A percentile compares a stretch with the other conserved stretches of the same genome.
phyloP scores from a whole-genome alignment of 2,888 invertebrate genomes.

The Watsonalla binaria region DNA sequence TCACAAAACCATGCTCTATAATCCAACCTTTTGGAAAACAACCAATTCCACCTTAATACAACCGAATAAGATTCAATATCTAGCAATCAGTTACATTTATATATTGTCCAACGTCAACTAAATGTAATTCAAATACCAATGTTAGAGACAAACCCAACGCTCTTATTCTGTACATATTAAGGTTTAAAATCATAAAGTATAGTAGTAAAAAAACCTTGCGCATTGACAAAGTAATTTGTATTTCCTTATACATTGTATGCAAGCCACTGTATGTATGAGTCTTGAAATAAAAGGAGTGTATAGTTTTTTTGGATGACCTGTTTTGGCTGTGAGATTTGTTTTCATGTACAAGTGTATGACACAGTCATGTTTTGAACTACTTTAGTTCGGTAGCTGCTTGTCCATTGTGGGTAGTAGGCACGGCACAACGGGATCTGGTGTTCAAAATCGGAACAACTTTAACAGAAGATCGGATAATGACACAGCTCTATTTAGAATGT shows the following conservation, averaged over 20 bases:
- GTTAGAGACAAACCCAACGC: constrained; percentile 5
- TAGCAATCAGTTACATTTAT: constrained; percentile 7
- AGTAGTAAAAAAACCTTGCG: constrained; percentile 10
- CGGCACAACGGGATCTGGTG: too few relatives aligned
- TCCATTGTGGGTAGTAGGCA: constrained; percentile 1
- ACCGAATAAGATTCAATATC: constrained; percentile 11
- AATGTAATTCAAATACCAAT: constrained; percentile 26
- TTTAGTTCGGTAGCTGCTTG: constrained; percentile 27
- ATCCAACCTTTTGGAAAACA: constrained; percentile 14
- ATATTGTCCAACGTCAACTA: constrained; percentile 19
- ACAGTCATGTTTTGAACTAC: constrained; percentile 21
- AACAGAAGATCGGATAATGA: too few relatives aligned
- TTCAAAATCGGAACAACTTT: too few relatives aligned
- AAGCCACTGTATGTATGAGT: constrained; percentile 25
- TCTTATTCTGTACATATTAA: constrained; percentile 1
- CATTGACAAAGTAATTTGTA: constrained; percentile 25
- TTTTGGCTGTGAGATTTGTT: constrained; percentile 30
- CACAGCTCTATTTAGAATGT: too few relatives aligned
- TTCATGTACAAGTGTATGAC: constrained; percentile 18
- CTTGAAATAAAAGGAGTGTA: constrained; percentile 23
- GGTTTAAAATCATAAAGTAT: constrained; percentile 11
- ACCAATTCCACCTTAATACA: constrained; percentile 2
- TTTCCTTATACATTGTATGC: constrained; percentile 45
- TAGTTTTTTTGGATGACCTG: constrained; percentile 31
- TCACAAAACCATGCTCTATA: constrained; percentile 29